These are phyloP conservation scores for Cisticola juncidis DNA, from an alignment of 2,113 vertebrate species.

Conservation along the genomic window DNA sequence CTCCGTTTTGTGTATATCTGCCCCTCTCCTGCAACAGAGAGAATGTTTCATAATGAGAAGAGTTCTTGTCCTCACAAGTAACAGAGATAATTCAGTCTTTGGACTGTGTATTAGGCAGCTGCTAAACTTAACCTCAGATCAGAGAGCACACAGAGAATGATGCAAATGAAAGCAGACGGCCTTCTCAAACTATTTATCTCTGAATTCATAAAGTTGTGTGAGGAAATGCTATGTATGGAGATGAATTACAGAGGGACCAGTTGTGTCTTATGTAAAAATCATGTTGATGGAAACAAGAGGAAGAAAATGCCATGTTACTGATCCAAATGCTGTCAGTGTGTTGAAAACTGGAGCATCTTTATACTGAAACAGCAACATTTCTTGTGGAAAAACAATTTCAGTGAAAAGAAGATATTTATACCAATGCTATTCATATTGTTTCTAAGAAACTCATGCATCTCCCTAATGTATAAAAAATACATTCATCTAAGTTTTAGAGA, in stretches of 20 bases:
- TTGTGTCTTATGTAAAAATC: neutral
- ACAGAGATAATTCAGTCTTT: neutral
- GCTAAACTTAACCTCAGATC: neutral
- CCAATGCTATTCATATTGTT: neutral
- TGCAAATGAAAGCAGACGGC: neutral
- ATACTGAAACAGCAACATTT: neutral
- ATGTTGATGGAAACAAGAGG: neutral
- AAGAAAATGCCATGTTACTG: neutral
- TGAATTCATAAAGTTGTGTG: neutral
- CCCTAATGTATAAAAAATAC: neutral
- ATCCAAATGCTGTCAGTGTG: neutral
- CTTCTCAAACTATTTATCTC: conserved; percentile 8
- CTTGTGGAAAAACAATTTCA: neutral
- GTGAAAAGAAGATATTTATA: neutral
- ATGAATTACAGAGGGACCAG: neutral
- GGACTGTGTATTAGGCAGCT: neutral
- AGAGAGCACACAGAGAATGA: neutral
- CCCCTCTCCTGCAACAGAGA: neutral
- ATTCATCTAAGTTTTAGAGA: neutral
- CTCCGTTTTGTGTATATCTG: neutral
- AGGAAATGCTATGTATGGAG: neutral
- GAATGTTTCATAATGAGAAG: neutral
- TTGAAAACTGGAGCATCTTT: neutral
- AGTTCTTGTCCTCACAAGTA: neutral
- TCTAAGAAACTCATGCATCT: neutral